Evolutionary conservation across 2,113 vertebrate species (phyloP), one percentile per base, ranked within the genome.

Genomic region (Thryonomys swinderianus): DNA sequence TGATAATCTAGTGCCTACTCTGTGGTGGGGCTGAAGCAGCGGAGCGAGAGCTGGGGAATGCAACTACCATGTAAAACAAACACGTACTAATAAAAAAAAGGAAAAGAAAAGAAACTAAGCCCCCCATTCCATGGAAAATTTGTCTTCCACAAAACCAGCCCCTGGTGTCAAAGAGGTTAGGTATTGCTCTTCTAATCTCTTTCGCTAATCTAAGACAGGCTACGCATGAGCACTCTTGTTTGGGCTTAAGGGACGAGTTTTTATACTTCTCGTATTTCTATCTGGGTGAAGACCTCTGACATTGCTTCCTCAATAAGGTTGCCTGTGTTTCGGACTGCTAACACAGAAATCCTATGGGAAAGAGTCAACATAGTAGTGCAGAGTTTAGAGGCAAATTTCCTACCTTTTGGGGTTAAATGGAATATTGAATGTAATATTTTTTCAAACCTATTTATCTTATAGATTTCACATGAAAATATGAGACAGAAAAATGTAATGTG

Each of bases 291-390:
- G 94, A 23, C 8, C 14, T 84, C 34, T 55, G 62, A 83, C 10
- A 61, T 13, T 67, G 9, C 48, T 95, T 96, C 71, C 27, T 78
- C 78, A 91, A 85, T 71, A 92, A 92, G 61, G 7, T 78, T 89
- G 84, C 40, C 23, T 90, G 25, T 45, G 37, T 73, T 45, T 94
- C 21, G 83, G 34, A 62, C 25, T 85, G 66, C 32, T 67, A 55
- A 62, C n/a, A 67, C 10, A 71, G 10, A 85, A 95, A 59, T 83
- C 86, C 18, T 91, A 42, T 93, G 30, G 80, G 20, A 94, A 95
- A 23, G 18, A 96, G 66, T 95, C 40, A 93, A 25, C 32, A 85
- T 66, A 1, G 27, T 67, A 32, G 8, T 55, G 86, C 45, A 84
- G 1, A 81, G 62, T 2, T 73, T 12, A 90, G 16, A 80, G 42